Evolutionary conservation across 1,140 invertebrate species (phyloP).

Genomic region (Samia ricini): DNA sequence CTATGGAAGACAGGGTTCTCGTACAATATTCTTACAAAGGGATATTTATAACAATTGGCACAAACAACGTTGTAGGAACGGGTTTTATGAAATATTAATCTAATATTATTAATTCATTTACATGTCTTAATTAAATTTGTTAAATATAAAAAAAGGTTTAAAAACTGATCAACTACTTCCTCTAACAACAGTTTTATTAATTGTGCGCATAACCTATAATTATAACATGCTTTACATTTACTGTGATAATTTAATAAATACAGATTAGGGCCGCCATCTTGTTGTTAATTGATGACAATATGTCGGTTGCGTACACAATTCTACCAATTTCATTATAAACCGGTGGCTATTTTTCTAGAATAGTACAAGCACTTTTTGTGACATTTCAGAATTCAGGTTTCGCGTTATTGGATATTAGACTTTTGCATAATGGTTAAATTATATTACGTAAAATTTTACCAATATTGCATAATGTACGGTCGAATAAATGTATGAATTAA

Average conservation of each 20-base stretch:
- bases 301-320: too few species aligned
- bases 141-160: slow-evolving; percentile 18
- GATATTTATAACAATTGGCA: slow-evolving; percentile 38
- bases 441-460: too few species aligned
- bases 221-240: slow-evolving; percentile 2
- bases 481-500: too few species aligned
- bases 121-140: slow-evolving; percentile 17
- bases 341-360: too few species aligned
- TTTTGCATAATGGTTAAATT: too few species aligned
- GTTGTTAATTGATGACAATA: neutral
- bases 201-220: slow-evolving; percentile 11
- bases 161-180: slow-evolving; percentile 21
- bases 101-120: slow-evolving; percentile 17
- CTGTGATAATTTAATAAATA: neutral
- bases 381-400: too few species aligned
- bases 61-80: slow-evolving; percentile 43
- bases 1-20: slow-evolving; percentile 68
- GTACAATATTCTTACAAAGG: slow-evolving; percentile 37
- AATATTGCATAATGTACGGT: too few species aligned
- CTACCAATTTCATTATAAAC: too few species aligned
- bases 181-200: slow-evolving; percentile 8
- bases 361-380: too few species aligned
- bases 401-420: too few species aligned
- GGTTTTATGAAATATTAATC: slow-evolving; percentile 25
- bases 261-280: neutral